Conservation (phyloP, 2,797 vertebrate genomes). For the Eospalax fontanierii region DNA sequence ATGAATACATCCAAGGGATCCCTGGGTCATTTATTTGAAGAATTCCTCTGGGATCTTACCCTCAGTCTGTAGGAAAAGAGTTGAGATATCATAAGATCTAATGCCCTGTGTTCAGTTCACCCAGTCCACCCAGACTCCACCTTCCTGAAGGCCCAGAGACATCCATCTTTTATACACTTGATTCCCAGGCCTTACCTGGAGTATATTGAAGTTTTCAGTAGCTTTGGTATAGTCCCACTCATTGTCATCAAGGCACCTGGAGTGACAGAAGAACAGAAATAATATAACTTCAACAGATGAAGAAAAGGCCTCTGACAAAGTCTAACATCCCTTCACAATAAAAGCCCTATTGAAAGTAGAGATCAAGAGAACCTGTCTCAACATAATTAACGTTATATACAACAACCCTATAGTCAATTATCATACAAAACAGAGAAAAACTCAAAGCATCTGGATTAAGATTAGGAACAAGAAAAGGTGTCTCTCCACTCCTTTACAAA, state of each 20-base stretch:
- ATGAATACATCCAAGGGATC: neutral
- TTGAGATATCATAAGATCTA: neutral
- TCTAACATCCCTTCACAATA: neutral
- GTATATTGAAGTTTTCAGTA: constrained; percentile 91
- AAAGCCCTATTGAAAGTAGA: neutral
- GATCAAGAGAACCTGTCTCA: neutral
- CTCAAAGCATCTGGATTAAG: neutral
- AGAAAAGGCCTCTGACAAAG: neutral
- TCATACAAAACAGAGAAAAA: neutral
- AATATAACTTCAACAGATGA: neutral
- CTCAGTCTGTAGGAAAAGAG: constrained; percentile 87
- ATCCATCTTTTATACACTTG: neutral
- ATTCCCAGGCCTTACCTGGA: constrained; percentile 89
- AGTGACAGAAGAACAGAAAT: neutral
- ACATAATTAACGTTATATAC: neutral
- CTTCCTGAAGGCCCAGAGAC: neutral
- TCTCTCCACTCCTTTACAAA: neutral
- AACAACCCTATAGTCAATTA: neutral
- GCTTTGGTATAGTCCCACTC: constrained; percentile 93
- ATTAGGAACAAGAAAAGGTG: neutral
- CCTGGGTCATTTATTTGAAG: constrained; percentile 24
- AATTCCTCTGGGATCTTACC: constrained; percentile 83
- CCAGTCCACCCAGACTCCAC: neutral
- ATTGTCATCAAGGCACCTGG: constrained; percentile 94
- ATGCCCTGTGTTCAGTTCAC: neutral